Percentiles rank a stretch among this genome's conserved stretches.
Conservation (phyloP, 2,797 vertebrate species). For the Neosilurus hyrtlii region DNA sequence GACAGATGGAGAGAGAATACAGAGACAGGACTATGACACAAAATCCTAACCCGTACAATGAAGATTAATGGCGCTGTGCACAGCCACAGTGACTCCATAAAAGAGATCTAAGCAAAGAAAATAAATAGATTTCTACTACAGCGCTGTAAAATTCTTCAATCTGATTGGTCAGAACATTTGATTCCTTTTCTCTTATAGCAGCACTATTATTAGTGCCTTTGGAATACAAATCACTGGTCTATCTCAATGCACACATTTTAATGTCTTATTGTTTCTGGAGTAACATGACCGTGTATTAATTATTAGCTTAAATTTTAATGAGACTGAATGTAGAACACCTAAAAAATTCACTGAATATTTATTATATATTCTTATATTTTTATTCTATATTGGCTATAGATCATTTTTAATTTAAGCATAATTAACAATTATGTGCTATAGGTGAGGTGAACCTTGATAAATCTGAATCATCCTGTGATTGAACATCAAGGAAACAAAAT, state of each 20-base stretch:
- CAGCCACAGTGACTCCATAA: conserved; percentile 55
- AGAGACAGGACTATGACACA: conserved; percentile 61
- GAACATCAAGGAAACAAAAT: too few species aligned
- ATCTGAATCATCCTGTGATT: too few species aligned
- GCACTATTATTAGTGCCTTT: background rate
- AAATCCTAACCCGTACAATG: conserved; percentile 65
- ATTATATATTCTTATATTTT: too few species aligned
- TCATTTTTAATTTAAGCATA: too few species aligned
- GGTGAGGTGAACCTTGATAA: too few species aligned
- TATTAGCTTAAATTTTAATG: background rate
- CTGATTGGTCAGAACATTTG: background rate
- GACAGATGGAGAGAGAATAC: conserved; percentile 20
- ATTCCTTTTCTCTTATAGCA: background rate
- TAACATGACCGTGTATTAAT: background rate
- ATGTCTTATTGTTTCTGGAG: background rate
- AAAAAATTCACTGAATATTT: too few species aligned
- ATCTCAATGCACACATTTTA: background rate
- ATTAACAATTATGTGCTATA: too few species aligned
- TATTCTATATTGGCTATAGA: too few species aligned
- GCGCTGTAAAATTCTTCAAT: background rate
- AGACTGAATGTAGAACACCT: too few species aligned
- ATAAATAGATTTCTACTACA: background rate
- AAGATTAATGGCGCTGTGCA: conserved; percentile 69
- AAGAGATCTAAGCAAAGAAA: conserved; percentile 43
- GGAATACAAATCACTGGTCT: background rate